Evolutionary conservation across 2,888 invertebrate species (phyloP).

Genomic region (Caenorhabditis sp.): DNA sequence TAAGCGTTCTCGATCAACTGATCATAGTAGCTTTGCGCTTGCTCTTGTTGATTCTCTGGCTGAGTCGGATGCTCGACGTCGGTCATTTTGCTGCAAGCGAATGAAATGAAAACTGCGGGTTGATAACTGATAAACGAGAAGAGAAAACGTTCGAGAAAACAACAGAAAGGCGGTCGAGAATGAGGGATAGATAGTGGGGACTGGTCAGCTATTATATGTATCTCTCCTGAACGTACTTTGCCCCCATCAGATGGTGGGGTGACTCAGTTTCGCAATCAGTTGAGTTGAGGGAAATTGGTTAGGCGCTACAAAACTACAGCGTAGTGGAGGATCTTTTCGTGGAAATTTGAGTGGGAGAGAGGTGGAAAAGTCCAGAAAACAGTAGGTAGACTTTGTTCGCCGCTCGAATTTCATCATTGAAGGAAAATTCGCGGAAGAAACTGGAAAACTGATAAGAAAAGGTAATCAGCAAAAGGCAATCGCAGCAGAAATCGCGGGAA

Average conservation of each 20-base stretch:
- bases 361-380: conserved; percentile 30
- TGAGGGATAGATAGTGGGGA: conserved; percentile 9
- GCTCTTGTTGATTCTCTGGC: conserved; percentile 40
- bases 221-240: conserved; percentile 46
- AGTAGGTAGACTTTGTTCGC: conserved; percentile 8
- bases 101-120: conserved; percentile 3
- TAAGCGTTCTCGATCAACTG: conserved; percentile 59
- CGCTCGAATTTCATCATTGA: conserved; percentile 5
- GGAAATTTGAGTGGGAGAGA: background rate
- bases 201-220: conserved; percentile 57
- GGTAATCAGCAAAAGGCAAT: too few species aligned
- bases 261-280: conserved; percentile 51
- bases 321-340: conserved; percentile 22
- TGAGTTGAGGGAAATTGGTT: conserved; percentile 36
- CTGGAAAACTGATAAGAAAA: conserved; percentile 22
- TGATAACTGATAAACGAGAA: conserved; percentile 7
- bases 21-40: conserved; percentile 61
- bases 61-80: conserved; percentile 38
- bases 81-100: conserved; percentile 49
- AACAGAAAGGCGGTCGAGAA: conserved; percentile 8
- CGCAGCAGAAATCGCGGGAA: too few species aligned
- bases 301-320: conserved; percentile 37
- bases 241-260: conserved; percentile 58
- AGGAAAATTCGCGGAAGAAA: conserved; percentile 1
- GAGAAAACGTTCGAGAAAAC: conserved; percentile 9